A percentile compares a stretch with the other conserved stretches of the same genome.
These are phyloP conservation scores for Megaceryle torquata DNA, from an alignment of 2,113 vertebrate species.

Conservation along the genomic window DNA sequence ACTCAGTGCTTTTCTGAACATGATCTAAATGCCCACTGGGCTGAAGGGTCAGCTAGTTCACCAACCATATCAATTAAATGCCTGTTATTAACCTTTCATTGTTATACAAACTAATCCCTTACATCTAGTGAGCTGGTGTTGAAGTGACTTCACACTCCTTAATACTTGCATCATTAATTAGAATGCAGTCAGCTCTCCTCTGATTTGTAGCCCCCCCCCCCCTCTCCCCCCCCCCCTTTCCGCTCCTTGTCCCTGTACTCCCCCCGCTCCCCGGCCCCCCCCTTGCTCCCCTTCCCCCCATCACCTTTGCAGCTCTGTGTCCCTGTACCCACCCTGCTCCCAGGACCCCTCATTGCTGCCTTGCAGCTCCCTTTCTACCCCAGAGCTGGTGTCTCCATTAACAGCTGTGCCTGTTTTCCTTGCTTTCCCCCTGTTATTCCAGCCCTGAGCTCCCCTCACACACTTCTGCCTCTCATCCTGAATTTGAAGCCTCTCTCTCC, in stretches of 20 bases:
- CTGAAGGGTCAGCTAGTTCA: conserved; percentile 46
- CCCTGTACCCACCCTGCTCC: background rate
- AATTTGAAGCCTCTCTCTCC: background rate
- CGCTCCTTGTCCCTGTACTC: too few species aligned
- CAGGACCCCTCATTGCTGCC: background rate
- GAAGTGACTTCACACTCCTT: background rate
- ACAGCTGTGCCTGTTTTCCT: background rate
- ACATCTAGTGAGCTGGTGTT: conserved; percentile 8
- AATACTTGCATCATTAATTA: background rate
- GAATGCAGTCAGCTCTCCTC: background rate
- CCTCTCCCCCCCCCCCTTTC: too few species aligned
- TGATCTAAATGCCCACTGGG: conserved; percentile 40
- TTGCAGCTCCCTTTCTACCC: background rate
- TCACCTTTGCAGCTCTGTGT: background rate
- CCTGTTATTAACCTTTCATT: conserved; percentile 46
- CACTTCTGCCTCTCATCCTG: background rate
- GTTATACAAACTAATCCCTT: conserved; percentile 35
- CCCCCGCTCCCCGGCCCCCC: too few species aligned
- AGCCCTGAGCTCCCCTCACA: background rate
- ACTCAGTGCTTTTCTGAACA: background rate
- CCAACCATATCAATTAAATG: conserved; percentile 38
- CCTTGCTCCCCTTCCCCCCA: background rate
- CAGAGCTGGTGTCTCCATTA: background rate
- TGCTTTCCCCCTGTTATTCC: background rate
- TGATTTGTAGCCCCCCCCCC: background rate